These are phyloP conservation scores for Peribatodes rhomboidaria DNA, from an alignment of 2,888 invertebrate genomes.

Conservation along the genomic window DNA sequence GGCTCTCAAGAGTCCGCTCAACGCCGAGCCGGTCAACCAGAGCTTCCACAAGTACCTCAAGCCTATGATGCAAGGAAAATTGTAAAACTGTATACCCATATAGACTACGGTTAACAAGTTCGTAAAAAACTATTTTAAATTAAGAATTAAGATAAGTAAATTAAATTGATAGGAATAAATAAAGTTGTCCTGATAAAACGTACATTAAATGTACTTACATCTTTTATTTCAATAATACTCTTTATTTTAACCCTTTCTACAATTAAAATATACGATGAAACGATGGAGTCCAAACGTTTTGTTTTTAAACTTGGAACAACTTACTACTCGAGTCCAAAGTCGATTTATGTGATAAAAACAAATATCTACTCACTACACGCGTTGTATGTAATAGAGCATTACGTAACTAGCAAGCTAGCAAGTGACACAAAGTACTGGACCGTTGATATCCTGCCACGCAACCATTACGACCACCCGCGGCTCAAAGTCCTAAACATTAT, in stretches of 20 bases:
- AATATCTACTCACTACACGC: background rate
- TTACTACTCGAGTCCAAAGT: background rate
- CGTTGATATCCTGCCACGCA: conserved; percentile 1
- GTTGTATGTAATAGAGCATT: background rate
- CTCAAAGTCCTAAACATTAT: conserved; percentile 4
- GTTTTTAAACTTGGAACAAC: background rate
- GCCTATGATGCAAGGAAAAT: conserved; percentile 91
- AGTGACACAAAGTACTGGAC: too few species aligned
- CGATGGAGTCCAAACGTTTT: background rate
- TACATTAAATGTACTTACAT: too few species aligned
- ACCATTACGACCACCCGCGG: background rate
- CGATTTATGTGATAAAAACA: background rate
- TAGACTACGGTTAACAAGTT: background rate
- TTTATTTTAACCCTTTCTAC: too few species aligned
- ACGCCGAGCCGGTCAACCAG: conserved; percentile 91
- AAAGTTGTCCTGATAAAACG: too few species aligned
- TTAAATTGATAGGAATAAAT: too few species aligned
- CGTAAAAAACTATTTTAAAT: background rate
- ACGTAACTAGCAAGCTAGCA: background rate
- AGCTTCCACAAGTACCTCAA: conserved; percentile 90
- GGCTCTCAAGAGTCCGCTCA: conserved; percentile 92
- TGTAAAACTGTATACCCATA: conserved; percentile 61
- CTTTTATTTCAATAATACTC: too few species aligned
- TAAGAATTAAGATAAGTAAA: too few species aligned
- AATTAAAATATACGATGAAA: too few species aligned